A percentile compares a stretch with the other conserved stretches of the same genome.
Conservation (phyloP, 2,113 vertebrate genomes). For the Himantopus leucocephalus region DNA sequence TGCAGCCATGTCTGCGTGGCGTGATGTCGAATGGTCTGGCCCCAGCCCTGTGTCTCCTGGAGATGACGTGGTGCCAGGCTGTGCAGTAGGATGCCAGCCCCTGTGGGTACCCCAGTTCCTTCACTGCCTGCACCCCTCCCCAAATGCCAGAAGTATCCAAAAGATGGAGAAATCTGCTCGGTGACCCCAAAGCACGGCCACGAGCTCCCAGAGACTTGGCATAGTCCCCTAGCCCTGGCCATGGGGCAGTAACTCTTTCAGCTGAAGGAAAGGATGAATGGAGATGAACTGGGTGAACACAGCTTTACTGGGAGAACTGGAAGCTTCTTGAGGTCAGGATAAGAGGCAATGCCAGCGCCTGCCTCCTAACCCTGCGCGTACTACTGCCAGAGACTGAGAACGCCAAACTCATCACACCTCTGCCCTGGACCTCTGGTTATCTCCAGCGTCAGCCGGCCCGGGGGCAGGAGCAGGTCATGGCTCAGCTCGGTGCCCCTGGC, state of each 20-base stretch:
- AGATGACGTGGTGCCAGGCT: rapidly evolving
- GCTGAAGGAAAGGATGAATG: neutral
- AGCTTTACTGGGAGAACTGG: neutral
- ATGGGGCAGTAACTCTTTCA: neutral
- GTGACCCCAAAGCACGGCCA: rapidly evolving
- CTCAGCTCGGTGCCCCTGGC: neutral
- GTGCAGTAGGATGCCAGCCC: neutral
- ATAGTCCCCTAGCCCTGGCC: neutral
- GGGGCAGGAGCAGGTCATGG: neutral
- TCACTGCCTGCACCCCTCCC: neutral
- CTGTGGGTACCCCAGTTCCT: neutral
- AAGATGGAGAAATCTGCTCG: neutral
- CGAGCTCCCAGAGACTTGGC: neutral
- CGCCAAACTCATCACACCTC: neutral
- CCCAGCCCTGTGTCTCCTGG: neutral
- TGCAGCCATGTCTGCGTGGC: neutral
- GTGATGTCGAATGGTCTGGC: neutral
- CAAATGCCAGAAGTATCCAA: neutral
- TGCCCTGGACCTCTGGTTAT: neutral
- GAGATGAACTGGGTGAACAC: neutral
- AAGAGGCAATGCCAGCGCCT: neutral
- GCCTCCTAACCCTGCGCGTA: rapidly evolving
- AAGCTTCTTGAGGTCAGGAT: neutral
- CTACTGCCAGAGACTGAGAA: neutral
- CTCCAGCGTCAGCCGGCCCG: neutral